These are phyloP conservation scores for Arnoldichthys spilopterus DNA, from an alignment of 2,797 vertebrate species.

Conservation along the genomic window DNA sequence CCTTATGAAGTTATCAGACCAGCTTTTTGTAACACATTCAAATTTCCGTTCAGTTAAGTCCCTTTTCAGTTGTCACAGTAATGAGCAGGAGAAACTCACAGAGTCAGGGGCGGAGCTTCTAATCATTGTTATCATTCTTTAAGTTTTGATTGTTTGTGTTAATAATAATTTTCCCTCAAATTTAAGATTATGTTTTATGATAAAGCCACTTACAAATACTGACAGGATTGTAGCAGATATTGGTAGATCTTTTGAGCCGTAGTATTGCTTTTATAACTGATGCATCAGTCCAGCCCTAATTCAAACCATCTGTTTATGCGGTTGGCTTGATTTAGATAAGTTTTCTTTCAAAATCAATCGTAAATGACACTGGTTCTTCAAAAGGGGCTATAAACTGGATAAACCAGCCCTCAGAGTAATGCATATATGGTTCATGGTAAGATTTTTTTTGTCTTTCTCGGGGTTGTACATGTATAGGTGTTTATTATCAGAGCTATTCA, in stretches of 20 bases:
- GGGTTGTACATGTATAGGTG: background rate
- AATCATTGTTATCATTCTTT: too few species aligned
- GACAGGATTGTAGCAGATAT: background rate
- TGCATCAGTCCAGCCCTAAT: background rate
- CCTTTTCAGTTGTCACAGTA: too few species aligned
- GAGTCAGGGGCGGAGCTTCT: too few species aligned
- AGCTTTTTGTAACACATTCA: too few species aligned
- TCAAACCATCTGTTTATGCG: background rate
- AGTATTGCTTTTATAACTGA: too few species aligned
- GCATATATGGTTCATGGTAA: background rate
- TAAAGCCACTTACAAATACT: too few species aligned
- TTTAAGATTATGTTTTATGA: background rate
- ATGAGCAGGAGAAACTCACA: too few species aligned
- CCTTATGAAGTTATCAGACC: too few species aligned
- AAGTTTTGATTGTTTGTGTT: too few species aligned
- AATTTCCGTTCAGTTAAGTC: too few species aligned
- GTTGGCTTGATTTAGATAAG: background rate
- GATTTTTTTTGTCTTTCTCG: too few species aligned
- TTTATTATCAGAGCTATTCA: background rate
- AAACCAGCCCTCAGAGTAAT: background rate
- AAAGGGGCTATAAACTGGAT: background rate
- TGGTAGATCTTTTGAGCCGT: too few species aligned
- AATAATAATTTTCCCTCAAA: background rate
- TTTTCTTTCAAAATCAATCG: background rate
- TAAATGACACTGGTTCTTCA: background rate